phyloP scores from a whole-genome alignment of 2,797 vertebrate species.

The Todus mexicanus region DNA sequence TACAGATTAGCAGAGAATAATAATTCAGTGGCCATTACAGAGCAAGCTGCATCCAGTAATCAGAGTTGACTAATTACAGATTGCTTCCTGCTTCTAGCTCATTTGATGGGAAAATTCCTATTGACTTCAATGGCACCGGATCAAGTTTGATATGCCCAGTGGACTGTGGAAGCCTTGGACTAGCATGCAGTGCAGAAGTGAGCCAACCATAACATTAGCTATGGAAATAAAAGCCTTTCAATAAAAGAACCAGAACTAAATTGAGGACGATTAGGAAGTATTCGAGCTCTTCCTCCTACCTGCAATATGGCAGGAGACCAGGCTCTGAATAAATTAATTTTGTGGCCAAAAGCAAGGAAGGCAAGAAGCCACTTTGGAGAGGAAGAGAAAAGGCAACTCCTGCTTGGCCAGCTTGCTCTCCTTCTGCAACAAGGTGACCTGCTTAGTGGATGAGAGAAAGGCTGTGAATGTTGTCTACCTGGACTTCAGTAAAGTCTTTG shows the following conservation, averaged over 20 bases:
- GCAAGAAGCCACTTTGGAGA: neutral
- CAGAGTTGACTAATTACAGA: neutral
- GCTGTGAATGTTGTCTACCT: neutral
- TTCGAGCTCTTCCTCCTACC: neutral
- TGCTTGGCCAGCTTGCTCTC: neutral
- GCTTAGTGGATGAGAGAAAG: neutral
- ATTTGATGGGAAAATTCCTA: neutral
- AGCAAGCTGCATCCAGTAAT: neutral
- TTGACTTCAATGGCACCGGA: neutral
- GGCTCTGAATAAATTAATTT: neutral
- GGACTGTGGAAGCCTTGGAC: neutral
- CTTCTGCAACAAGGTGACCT: neutral
- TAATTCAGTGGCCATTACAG: neutral
- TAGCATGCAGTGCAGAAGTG: neutral
- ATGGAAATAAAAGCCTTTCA: neutral
- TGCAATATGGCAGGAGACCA: neutral
- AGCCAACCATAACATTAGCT: neutral
- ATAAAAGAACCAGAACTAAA: neutral
- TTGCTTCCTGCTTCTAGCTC: neutral
- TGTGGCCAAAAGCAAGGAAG: neutral
- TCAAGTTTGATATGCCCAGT: neutral
- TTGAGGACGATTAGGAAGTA: neutral
- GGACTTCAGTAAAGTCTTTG: neutral
- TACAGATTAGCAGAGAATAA: constrained; percentile 7
- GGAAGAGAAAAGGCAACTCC: neutral